These are phyloP conservation scores for Rhinoraja longicauda DNA, from an alignment of 2,797 vertebrate species.

Conservation along the genomic window DNA sequence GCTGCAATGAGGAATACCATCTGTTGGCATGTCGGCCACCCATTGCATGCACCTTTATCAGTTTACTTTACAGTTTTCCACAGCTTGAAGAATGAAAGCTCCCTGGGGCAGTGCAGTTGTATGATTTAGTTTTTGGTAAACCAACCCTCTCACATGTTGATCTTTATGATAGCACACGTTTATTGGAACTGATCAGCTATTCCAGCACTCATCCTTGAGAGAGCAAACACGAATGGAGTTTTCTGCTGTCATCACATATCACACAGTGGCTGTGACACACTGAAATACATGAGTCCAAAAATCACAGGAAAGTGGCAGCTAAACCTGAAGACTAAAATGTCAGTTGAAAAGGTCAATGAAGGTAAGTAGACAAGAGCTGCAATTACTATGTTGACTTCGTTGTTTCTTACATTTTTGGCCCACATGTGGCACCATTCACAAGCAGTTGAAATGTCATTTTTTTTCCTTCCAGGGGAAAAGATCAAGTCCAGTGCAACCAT, in stretches of 20 bases:
- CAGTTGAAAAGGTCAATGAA: constrained; percentile 38
- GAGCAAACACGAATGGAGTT: constrained; percentile 16
- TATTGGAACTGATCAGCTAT: constrained; percentile 23
- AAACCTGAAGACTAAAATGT: constrained; percentile 36
- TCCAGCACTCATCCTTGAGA: background rate
- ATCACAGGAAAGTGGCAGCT: constrained; percentile 31
- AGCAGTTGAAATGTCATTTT: constrained; percentile 21
- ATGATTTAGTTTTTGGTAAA: background rate
- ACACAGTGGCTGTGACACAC: constrained; percentile 11
- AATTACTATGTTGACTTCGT: constrained; percentile 33
- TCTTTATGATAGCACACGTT: background rate
- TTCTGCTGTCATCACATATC: constrained; percentile 32
- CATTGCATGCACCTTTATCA: background rate
- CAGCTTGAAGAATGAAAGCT: background rate
- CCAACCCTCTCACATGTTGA: background rate
- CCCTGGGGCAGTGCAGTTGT: background rate
- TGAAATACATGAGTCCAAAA: constrained; percentile 36
- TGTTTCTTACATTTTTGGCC: constrained; percentile 25
- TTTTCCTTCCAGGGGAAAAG: constrained; percentile 8
- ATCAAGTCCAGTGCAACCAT: constrained; percentile 32
- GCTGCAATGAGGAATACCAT: background rate
- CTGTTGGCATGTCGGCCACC: background rate
- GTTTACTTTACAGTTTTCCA: background rate
- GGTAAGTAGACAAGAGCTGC: constrained; percentile 29
- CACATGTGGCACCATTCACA: constrained; percentile 25